Evolutionary conservation across 2,113 vertebrate species (phyloP), one percentile per base, ranked within the genome.

Genomic region (Girardinichthys multiradiatus): DNA sequence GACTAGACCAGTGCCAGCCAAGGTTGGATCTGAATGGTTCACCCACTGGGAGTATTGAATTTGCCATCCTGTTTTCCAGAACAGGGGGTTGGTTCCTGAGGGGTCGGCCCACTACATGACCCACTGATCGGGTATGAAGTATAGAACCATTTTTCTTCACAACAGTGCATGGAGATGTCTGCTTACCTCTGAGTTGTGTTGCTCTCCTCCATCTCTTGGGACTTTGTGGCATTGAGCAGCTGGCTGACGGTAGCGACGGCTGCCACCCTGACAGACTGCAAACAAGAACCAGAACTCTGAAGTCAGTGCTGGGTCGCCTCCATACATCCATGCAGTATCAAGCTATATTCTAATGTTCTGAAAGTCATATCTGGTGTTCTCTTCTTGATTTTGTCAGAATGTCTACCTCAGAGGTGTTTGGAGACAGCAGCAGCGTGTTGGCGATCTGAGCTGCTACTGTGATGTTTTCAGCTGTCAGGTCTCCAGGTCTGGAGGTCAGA

Each of bases 111-210:
- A n/a, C n/a, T n/a, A n/a, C n/a, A n/a, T n/a, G n/a, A n/a, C n/a
- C n/a, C n/a, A 39, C 39, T 39, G 39, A 42, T 17, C 42, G 4
- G 17, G 42, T 7, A 45, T 14, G 42, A 45, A 45, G 42, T 45
- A 45, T 17, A 45, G 42, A 45, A 45, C 17, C 42, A 5, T 33
- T n/a, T n/a, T n/a, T n/a, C n/a, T n/a, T n/a, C n/a, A n/a, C n/a
- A n/a, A n/a, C n/a, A n/a, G 31, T 6, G 6, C 6, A 6, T 33
- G 6, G 31, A 33, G 31, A 45, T 45, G 42, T 6, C 4, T 48
- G 8, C 17, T 65, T 76, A 87, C 86, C 51, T 30, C 64, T 72
- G 59, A 54, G 81, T 94, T 51, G 86, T 14, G 21, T 79, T 91
- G 86, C 90, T 92, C 31, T 80, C 67, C 67, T 68, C 0, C 0